Percentiles rank a stretch among this genome's conserved stretches.
phyloP scores from a whole-genome alignment of 2,888 invertebrate species.

The Tinea trinotella region DNA sequence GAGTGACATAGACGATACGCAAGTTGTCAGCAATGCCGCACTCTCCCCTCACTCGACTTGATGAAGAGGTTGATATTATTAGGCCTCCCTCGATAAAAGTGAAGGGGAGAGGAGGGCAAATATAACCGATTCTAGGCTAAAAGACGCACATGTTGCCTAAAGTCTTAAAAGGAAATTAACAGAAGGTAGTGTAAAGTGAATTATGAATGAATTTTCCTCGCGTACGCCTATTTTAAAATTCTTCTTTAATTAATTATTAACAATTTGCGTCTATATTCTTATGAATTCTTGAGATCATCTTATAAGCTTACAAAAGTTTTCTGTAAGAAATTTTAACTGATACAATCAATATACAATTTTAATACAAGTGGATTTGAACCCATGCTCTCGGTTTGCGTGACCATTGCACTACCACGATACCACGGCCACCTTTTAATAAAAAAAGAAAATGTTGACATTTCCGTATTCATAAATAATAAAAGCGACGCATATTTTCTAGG shows the following conservation, averaged over 20 bases:
- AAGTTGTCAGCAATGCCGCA: slow-evolving; percentile 12
- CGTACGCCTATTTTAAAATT: background rate
- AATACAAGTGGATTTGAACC: too few species aligned
- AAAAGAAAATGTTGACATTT: background rate
- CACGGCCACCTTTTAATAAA: too few species aligned
- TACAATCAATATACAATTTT: too few species aligned
- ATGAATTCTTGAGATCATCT: too few species aligned
- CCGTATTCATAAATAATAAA: background rate
- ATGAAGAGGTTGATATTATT: slow-evolving; percentile 14
- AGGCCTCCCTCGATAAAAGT: slow-evolving; percentile 9
- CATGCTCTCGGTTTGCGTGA: too few species aligned
- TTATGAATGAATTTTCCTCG: slow-evolving; percentile 5
- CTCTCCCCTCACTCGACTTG: slow-evolving; percentile 17
- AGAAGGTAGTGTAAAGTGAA: background rate
- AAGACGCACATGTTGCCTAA: slow-evolving; percentile 7
- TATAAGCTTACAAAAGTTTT: too few species aligned
- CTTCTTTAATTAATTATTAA: background rate
- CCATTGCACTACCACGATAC: too few species aligned
- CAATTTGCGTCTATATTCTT: background rate
- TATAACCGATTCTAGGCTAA: background rate
- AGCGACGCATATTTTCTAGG: background rate
- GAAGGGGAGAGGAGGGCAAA: background rate
- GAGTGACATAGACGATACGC: slow-evolving; percentile 12
- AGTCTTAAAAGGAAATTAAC: slow-evolving; percentile 16
- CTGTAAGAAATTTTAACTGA: too few species aligned